Percentiles rank a stretch among this genome's conserved stretches.
Evolutionary conservation across 2,113 vertebrate genomes (phyloP).

Genomic region (Gambusia affinis): DNA sequence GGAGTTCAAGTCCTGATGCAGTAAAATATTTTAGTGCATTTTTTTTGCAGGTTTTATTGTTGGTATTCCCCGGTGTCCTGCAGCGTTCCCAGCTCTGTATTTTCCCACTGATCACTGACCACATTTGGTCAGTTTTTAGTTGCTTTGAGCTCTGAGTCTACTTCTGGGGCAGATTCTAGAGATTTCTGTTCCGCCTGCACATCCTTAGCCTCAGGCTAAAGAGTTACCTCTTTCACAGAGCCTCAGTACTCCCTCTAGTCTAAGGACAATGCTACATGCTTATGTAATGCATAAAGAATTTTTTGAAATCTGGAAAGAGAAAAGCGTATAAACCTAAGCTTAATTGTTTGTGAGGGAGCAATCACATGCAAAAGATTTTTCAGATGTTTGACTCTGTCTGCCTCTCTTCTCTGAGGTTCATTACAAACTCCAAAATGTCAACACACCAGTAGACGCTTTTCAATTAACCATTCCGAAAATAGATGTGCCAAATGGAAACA

Average conservation of each 20-base stretch:
- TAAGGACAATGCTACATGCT: neutral
- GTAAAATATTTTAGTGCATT: neutral
- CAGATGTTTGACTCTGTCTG: neutral
- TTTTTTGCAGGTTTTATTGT: slow-evolving; percentile 36
- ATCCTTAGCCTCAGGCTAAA: slow-evolving; percentile 70
- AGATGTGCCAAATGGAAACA: no score
- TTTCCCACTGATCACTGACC: slow-evolving; percentile 66
- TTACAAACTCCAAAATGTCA: no score
- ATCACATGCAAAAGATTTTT: neutral
- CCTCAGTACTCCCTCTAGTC: slow-evolving; percentile 13
- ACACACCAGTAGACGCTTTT: no score
- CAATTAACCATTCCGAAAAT: no score
- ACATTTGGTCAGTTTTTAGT: slow-evolving; percentile 50
- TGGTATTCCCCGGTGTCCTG: slow-evolving; percentile 56
- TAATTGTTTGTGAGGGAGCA: neutral
- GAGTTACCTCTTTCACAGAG: slow-evolving; percentile 44
- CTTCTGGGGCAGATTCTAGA: slow-evolving; percentile 68
- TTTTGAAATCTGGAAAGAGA: neutral
- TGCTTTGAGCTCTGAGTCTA: slow-evolving; percentile 55
- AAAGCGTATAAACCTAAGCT: neutral
- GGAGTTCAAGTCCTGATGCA: neutral
- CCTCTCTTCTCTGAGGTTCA: no score
- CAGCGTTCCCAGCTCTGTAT: slow-evolving; percentile 54
- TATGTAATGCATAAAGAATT: neutral
- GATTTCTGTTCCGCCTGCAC: slow-evolving; percentile 66